Base-by-base conservation (phyloP, 1,140 invertebrate species). In the Venturia canescens region DNA sequence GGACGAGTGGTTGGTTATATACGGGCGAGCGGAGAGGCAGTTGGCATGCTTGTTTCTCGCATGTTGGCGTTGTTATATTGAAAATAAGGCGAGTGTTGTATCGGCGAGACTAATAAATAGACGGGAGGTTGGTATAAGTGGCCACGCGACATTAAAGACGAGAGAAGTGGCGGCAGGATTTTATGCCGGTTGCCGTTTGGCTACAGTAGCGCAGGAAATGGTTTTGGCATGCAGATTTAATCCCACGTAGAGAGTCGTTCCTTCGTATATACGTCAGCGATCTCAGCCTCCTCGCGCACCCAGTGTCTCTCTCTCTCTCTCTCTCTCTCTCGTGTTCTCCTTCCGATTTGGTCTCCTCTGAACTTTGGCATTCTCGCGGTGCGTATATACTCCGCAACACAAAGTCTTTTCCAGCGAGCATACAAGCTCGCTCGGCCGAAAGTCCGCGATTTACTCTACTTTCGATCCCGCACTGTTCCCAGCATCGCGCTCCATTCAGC, bases 141-240 rank as follows among this genome's bases (percentile, higher is more conserved):
- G 44, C 78, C 81, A 80, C 34, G 74, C 63, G 78, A 80, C 81
- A 80, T 77, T 63, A 66, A 78, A 71, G 57, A 82, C 44, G 60
- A 9, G 69, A 69, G 69, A 83, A 82, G 38, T 53, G 26, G 57
- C 72, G 72, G 48, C 34, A 57, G 80, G 67, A 79, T 69, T 5
- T 16, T 16, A 53, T 48, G 60, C 48, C 27, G 67, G 67, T 72
- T 76, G 80, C 71, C 77, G 79, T 83, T 81, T 81, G 74, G 81
- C 72, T 57, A 48, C 60, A 57, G 63, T 48, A 66, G 63, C 78
- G 13, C 80, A 86, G 85, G 82, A 86, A 86, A 86, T 86, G 85
- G 85, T 50, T 85, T 84, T 84, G 82, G 85, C 81, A 86, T 86
- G 85, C 84, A 86, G 85, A 86, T 86, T 86, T 83, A 77, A 83